Conservation (phyloP, 30 jellyfish, hydroid and myxozoan species). For the Chrysaora quinquecirrha region DNA sequence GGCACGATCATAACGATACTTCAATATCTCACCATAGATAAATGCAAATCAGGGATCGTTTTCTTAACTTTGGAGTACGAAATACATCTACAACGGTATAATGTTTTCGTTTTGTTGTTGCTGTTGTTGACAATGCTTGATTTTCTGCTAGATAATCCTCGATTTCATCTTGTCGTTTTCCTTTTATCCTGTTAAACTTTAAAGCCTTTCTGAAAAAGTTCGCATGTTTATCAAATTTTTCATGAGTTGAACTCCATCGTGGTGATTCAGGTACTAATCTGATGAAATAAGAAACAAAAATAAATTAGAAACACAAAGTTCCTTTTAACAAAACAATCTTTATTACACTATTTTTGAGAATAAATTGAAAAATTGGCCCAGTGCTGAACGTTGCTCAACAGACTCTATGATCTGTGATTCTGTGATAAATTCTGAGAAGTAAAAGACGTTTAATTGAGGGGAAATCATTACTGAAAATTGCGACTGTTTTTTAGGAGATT, state of each 20-base stretch:
- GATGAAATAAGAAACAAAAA: not conserved
- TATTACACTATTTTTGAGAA: too few species aligned
- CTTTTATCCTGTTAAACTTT: constrained; percentile 3
- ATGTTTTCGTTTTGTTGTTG: not conserved
- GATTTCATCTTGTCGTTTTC: constrained; percentile 11
- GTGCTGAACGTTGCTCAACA: too few species aligned
- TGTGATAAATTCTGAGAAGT: too few species aligned
- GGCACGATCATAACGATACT: too few species aligned
- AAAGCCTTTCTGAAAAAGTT: constrained; percentile 31
- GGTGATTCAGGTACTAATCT: constrained; percentile 71
- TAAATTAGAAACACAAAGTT: too few species aligned
- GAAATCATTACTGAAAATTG: too few species aligned
- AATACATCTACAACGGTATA: constrained; percentile 44
- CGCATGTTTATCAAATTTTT: constrained; percentile 13
- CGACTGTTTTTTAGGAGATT: too few species aligned
- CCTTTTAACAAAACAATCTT: too few species aligned
- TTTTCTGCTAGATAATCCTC: not conserved
- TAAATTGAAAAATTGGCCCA: too few species aligned
- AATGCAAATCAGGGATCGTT: constrained; percentile 45
- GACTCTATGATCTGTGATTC: too few species aligned
- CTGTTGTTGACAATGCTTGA: not conserved
- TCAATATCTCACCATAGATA: constrained; percentile 53
- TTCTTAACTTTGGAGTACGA: constrained; percentile 37
- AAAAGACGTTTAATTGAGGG: too few species aligned
- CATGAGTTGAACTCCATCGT: constrained; percentile 50